Evolutionary conservation across 2,113 vertebrate genomes (phyloP), one percentile per base, ranked within the genome.

Genomic region (Alces alces): DNA sequence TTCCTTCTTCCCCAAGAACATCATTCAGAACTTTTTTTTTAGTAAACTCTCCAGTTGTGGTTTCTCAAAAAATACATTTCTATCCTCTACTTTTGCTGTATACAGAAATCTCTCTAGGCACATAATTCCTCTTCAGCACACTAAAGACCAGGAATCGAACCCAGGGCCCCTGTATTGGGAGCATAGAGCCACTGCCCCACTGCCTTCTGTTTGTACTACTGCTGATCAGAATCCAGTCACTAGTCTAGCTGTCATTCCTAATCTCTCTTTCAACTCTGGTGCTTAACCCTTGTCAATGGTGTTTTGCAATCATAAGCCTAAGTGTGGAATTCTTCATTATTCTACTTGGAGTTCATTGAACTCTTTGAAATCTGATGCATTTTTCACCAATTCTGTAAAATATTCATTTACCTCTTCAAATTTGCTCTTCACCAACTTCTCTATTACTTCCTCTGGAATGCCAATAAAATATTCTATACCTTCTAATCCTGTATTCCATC

Each of bases 41-140:
- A 61, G 45, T 84, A 89, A 89, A 70, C 27, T 97, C 86, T 93
- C 16, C 76, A 90, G 27, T 36, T 86, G 70, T 86, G 30, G 50
- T 86, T 93, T 86, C n/a, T 90, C 52, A 76, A 52, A 88, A 92
- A 95, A 89, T 55, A 61, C 7, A 60, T 83, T 76, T 90, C 95
- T 82, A 93, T 13, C 8, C 13, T 89, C 45, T 66, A 93, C 5
- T 39, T 57, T 52, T 73, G 52, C 23, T 66, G 4, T 82, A 86
- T 43, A 94, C 28, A 94, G 39, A 70, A 82, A 45, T 82, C 55
- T 55, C 43, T 33, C 14, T 61, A 78, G 16, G 2, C 15, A 96
- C 45, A 45, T 28, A 88, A 78, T 45, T 76, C 43, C 27, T 54
- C 85, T 70, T 85, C 43, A 80, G 90, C 17, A 85, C 17, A 79